These are phyloP conservation scores for Panurus biarmicus DNA, from an alignment of 2,113 vertebrate species.

Conservation along the genomic window DNA sequence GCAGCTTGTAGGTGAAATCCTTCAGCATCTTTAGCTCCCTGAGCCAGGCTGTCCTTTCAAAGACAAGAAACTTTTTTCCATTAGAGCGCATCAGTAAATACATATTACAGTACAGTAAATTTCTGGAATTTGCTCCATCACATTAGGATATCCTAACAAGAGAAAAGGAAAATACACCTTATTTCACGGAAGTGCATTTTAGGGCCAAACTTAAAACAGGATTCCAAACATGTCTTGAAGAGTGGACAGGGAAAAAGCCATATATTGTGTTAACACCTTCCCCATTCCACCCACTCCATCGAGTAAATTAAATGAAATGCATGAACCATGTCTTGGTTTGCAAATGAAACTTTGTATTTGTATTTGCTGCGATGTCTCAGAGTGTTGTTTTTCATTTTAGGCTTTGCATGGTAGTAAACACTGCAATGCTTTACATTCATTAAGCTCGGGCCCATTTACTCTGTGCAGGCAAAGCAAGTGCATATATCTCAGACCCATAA, in stretches of 20 bases:
- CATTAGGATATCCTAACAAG: background rate
- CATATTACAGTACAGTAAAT: background rate
- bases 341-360: constrained; percentile 67
- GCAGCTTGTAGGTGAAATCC: background rate
- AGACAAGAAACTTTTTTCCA: background rate
- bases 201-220: background rate
- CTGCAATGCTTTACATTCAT: constrained; percentile 67
- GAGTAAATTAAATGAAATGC: constrained; percentile 62
- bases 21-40: background rate
- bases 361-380: constrained; percentile 57
- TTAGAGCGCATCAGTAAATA: background rate
- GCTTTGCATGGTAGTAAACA: constrained; percentile 64
- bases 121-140: background rate
- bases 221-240: background rate
- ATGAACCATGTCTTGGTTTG: constrained; percentile 61
- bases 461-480: constrained; percentile 58
- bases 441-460: constrained; percentile 68
- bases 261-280: constrained; percentile 41
- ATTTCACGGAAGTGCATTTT: background rate
- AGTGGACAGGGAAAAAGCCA: background rate
- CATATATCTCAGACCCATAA: constrained; percentile 56
- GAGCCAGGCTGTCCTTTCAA: background rate
- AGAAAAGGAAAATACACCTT: background rate
- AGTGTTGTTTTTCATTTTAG: constrained; percentile 63
- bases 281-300: background rate